Percentiles rank a stretch among this genome's conserved stretches.
These are phyloP conservation scores for Cerastis leucographa DNA, from an alignment of 2,888 invertebrate genomes.

Conservation along the genomic window DNA sequence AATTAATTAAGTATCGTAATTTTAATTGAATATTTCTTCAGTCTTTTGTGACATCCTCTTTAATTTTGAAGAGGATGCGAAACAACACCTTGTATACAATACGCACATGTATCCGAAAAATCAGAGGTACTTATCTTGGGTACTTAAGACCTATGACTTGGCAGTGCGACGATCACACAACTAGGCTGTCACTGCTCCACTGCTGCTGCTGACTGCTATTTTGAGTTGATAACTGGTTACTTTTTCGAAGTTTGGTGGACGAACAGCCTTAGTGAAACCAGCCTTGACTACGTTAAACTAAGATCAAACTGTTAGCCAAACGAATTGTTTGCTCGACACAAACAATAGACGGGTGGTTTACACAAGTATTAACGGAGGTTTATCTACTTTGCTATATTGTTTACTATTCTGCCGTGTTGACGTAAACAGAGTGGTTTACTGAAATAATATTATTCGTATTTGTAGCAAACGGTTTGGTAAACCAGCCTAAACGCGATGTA, in stretches of 20 bases:
- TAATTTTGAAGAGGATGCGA: too few species aligned
- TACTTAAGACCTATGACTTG: too few species aligned
- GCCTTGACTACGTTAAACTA: background rate
- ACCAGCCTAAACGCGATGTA: background rate
- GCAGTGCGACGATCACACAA: too few species aligned
- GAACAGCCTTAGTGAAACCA: background rate
- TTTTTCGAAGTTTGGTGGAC: background rate
- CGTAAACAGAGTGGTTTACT: background rate
- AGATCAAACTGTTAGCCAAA: conserved; percentile 17
- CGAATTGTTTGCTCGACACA: conserved; percentile 9
- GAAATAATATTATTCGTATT: background rate
- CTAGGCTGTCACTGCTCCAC: too few species aligned
- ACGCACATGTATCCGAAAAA: too few species aligned
- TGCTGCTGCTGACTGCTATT: background rate
- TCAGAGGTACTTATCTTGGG: too few species aligned
- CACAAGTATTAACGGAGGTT: conserved; percentile 10
- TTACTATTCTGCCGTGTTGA: background rate
- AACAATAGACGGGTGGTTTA: conserved; percentile 10
- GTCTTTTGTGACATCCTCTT: too few species aligned
- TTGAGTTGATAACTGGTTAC: background rate
- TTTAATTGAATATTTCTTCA: too few species aligned
- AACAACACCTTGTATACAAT: too few species aligned
- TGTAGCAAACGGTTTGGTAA: background rate
- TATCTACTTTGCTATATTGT: conserved; percentile 13
- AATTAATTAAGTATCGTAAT: too few species aligned